A percentile compares a stretch with the other conserved stretches of the same genome.
Evolutionary conservation across 2,797 vertebrate species (phyloP).

Genomic region (Scolopax rusticola): DNA sequence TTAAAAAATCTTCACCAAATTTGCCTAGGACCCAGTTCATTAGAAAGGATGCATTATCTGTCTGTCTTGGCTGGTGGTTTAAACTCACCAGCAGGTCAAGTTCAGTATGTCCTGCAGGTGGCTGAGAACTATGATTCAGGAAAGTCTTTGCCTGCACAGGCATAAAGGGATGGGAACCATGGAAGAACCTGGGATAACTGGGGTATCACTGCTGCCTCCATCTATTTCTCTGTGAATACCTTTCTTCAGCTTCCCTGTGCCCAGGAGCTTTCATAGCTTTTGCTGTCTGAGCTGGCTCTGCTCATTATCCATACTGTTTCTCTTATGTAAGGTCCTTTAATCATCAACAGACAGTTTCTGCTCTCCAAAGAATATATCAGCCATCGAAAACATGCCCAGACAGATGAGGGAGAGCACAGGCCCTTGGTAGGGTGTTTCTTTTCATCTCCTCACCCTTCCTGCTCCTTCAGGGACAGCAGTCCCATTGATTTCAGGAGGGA

Average conservation of each 20-base stretch:
- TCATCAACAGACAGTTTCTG: background rate
- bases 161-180: background rate
- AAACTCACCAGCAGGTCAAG: background rate
- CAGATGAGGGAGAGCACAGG: background rate
- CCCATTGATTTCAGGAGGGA: background rate
- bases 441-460: background rate
- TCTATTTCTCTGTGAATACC: background rate
- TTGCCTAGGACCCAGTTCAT: background rate
- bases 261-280: background rate
- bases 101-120: background rate
- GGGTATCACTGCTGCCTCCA: background rate
- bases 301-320: background rate
- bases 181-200: accelerated
- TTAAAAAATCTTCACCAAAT: background rate
- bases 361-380: background rate
- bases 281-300: background rate
- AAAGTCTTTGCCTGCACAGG: background rate
- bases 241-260: background rate
- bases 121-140: background rate
- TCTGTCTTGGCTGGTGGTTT: background rate
- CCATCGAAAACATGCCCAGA: background rate
- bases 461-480: background rate
- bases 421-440: background rate
- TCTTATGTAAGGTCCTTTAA: background rate
- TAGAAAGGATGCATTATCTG: background rate